phyloP scores from a whole-genome alignment of 2,888 invertebrate species.

The Epicampocera succincta region DNA sequence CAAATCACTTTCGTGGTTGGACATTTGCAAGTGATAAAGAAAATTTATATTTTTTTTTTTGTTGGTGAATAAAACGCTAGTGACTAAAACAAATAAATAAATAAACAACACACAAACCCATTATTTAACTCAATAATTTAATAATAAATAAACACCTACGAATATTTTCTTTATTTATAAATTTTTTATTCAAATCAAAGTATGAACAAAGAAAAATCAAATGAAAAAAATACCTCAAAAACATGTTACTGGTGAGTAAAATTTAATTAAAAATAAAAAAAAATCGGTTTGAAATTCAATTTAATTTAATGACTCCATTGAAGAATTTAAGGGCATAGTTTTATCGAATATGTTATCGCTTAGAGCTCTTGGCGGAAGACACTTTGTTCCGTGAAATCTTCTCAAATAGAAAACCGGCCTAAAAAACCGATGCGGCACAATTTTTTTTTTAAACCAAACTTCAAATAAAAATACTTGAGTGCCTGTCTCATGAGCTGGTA shows the following conservation, averaged over 20 bases:
- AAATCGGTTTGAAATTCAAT: too few relatives aligned
- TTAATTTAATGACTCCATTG: too few relatives aligned
- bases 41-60: conserved; percentile 46
- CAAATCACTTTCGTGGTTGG: conserved; percentile 11
- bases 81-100: not conserved
- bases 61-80: conserved; percentile 2
- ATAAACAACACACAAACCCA: not conserved
- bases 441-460: too few relatives aligned
- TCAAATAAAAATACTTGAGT: too few relatives aligned
- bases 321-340: too few relatives aligned
- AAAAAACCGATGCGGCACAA: too few relatives aligned
- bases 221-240: not conserved
- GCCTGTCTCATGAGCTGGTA: too few relatives aligned
- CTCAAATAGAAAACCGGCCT: too few relatives aligned
- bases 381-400: too few relatives aligned
- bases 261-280: too few relatives aligned
- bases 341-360: too few relatives aligned
- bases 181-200: conserved; percentile 29
- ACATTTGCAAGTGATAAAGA: conserved; percentile 44
- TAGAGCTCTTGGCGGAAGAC: too few relatives aligned
- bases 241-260: conserved; percentile 20
- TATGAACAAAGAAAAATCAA: not conserved
- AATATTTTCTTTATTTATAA: conserved; percentile 17
- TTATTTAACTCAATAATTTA: conserved; percentile 12
- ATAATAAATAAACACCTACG: conserved; percentile 48